Conservation (phyloP, 2,113 vertebrate species). For the Chloebia gouldiae region DNA sequence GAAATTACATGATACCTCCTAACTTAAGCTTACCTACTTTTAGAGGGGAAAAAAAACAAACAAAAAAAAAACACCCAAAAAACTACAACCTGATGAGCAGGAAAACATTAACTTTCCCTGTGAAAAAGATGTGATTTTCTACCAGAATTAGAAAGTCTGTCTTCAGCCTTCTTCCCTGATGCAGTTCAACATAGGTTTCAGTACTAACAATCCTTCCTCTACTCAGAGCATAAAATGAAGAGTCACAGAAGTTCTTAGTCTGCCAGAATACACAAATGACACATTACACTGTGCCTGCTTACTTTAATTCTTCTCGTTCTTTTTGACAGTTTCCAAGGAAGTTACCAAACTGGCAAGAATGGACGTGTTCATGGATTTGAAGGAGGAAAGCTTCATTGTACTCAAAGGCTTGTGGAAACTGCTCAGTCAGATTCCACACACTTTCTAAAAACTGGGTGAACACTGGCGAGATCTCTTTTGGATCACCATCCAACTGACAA, state of each 20-base stretch:
- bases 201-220: background rate
- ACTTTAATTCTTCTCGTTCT: constrained; percentile 93
- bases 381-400: constrained; percentile 96
- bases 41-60: background rate
- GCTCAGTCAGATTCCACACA: constrained; percentile 93
- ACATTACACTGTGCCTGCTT: constrained; percentile 44
- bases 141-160: background rate
- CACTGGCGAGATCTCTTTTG: constrained; percentile 93
- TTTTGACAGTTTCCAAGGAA: constrained; percentile 95
- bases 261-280: background rate
- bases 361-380: constrained; percentile 95
- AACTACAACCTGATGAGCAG: background rate
- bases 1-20: background rate
- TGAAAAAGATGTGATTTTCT: background rate
- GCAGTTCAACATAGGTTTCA: background rate
- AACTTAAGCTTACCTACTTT: background rate
- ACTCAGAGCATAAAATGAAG: background rate
- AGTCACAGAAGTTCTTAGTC: background rate
- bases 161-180: background rate
- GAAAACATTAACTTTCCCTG: background rate
- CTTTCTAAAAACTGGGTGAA: constrained; percentile 97
- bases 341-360: constrained; percentile 98
- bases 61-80: too few relatives aligned
- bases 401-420: constrained; percentile 93
- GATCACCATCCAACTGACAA: constrained; percentile 92